A percentile compares a stretch with the other conserved stretches of the same genome.
These are phyloP conservation scores for Alca torda DNA, from an alignment of 2,797 vertebrate genomes.

Conservation along the genomic window DNA sequence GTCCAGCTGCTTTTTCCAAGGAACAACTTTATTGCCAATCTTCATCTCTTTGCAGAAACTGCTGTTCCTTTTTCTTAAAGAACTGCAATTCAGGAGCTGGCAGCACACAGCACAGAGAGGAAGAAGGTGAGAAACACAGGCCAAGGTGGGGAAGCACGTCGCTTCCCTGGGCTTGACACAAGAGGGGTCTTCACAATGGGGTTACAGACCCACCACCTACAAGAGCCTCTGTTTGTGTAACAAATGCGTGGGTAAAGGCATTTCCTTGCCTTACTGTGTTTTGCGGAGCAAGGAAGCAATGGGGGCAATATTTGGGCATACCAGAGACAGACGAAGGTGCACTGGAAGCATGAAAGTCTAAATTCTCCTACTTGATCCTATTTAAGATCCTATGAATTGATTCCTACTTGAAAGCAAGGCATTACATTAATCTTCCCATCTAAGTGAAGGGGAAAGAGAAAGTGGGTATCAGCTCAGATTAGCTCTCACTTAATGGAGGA, in stretches of 20 bases:
- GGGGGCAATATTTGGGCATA: neutral
- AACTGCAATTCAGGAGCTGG: neutral
- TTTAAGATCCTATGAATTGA: neutral
- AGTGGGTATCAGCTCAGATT: neutral
- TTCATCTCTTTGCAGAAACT: neutral
- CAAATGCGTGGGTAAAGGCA: accelerated
- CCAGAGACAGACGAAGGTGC: neutral
- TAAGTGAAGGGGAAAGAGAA: neutral
- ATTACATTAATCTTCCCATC: neutral
- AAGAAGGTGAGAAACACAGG: neutral
- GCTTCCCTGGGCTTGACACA: neutral
- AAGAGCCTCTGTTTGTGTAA: neutral
- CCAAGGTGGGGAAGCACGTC: accelerated
- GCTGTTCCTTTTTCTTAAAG: neutral
- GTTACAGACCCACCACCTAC: neutral
- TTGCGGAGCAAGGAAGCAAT: neutral
- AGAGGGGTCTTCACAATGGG: neutral
- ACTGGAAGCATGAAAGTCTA: neutral
- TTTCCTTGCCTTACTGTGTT: neutral
- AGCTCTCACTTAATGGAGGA: neutral
- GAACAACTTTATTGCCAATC: neutral
- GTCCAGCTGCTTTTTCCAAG: neutral
- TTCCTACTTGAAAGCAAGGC: neutral
- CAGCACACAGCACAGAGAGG: neutral
- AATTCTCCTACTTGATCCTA: neutral